Evolutionary conservation across 2,797 vertebrate genomes (phyloP), one percentile per base, ranked within the genome.

Genomic region (Heteromormyrus szaboi): DNA sequence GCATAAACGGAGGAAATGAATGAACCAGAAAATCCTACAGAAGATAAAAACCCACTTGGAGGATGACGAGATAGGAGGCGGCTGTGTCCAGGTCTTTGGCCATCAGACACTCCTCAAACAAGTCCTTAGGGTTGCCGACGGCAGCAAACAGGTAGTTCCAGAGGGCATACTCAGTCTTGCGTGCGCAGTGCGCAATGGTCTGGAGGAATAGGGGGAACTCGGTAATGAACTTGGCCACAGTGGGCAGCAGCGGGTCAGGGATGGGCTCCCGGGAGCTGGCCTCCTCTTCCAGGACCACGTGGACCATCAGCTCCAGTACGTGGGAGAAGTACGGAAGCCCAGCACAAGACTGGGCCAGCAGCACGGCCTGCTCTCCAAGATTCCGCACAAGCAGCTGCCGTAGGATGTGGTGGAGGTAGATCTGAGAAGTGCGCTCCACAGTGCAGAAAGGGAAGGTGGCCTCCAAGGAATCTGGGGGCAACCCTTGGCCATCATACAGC

Each of bases 131-230:
- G 93, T 99, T 99, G 88, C 98, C 98, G 91, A 99, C 98, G 5
- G 98, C 98, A 81, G 98, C 98, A 92, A 99, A 99, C 94, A 99
- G 96, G 91, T 99, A 99, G 95, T 99, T 99, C 99, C 99, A 99
- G 92, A 99, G 96, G 86, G 98, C 98, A 88, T 99, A 99, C 91
- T 99, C 99, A 0, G 99, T 99, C 95, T 99, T 99, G 87, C 99
- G 95, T 91, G 99, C 99, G 91, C 99, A 99, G 93, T 99, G 99
- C 84, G 99, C 98, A 83, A 99, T 98, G 90, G 98, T 99, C 94
- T 99, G 98, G 89, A 99, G 97, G 95, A 99, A 99, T n/a, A 99
- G 97, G 29, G 99, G 99, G 94, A 99, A 99, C 94, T 99, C 99
- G 0, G 98, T 98, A 93, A 99, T 98, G 93, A 99, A 99, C 94